Evolutionary conservation across 2,888 invertebrate genomes (phyloP).

Genomic region (Blomia tropicalis): DNA sequence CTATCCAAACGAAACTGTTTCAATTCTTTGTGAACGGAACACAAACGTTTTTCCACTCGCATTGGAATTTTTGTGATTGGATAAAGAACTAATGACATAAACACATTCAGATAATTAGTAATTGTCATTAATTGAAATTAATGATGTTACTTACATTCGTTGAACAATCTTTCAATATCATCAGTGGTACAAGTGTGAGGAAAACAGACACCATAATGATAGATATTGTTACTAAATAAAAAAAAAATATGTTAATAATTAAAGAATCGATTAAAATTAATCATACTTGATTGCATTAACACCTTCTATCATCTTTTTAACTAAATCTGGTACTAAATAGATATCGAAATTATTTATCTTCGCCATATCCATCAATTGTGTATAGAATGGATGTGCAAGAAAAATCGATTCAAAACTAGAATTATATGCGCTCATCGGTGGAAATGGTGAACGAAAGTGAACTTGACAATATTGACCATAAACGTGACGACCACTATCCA

Average conservation of each 20-base stretch:
- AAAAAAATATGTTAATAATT: no score
- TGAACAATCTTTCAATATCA: not conserved
- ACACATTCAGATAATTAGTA: no score
- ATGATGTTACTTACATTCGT: not conserved
- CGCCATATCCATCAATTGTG: not conserved
- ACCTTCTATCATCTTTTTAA: not conserved
- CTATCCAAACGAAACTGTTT: not conserved
- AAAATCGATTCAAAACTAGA: not conserved
- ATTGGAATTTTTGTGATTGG: conserved; percentile 11
- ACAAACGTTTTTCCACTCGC: not conserved
- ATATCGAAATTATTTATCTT: not conserved
- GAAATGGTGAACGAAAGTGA: not conserved
- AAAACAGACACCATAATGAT: not conserved
- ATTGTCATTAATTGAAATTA: not conserved
- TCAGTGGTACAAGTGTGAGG: not conserved
- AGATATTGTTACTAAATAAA: not conserved
- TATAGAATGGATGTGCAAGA: not conserved
- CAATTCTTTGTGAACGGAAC: not conserved
- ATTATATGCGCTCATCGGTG: not conserved
- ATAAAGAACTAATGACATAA: not conserved
- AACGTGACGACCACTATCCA: not conserved
- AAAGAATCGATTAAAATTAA: no score
- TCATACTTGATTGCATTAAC: not conserved
- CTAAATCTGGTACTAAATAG: not conserved
- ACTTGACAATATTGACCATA: conserved; percentile 11